Conservation (phyloP, 2,113 vertebrate species). For the Mohoua ochrocephala region DNA sequence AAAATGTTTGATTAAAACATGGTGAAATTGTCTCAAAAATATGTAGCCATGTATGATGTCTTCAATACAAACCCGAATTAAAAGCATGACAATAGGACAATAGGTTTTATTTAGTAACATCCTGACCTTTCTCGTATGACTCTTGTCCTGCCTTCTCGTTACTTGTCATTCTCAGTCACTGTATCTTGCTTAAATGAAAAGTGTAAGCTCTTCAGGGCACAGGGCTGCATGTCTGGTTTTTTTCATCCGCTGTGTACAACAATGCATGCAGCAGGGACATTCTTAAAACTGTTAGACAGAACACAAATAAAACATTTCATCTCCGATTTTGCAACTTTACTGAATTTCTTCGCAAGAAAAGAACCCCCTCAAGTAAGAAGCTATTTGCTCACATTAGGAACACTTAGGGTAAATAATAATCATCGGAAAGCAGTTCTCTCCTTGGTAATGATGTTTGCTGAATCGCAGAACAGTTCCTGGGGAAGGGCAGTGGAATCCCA, state of each 20-base stretch:
- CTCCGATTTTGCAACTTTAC: background rate
- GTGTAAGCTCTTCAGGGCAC: constrained; percentile 48
- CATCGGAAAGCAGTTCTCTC: background rate
- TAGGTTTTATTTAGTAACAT: constrained; percentile 50
- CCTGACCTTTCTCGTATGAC: constrained; percentile 31
- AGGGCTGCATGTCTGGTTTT: background rate
- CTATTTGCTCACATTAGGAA: background rate
- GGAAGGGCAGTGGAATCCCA: background rate
- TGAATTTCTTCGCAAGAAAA: background rate
- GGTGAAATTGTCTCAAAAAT: background rate
- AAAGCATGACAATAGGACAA: constrained; percentile 43
- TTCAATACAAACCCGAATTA: background rate
- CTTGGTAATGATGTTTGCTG: background rate
- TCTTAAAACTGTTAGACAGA: background rate
- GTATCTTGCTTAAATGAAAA: constrained; percentile 48
- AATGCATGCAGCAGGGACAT: background rate
- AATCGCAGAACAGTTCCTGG: background rate
- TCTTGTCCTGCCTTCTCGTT: constrained; percentile 29
- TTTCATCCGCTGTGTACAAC: background rate
- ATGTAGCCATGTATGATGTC: background rate
- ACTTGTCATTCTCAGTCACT: constrained; percentile 63
- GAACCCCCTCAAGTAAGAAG: background rate
- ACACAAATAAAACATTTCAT: background rate
- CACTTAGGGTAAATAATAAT: background rate
- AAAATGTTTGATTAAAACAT: background rate